Conservation (phyloP, 2,888 invertebrate species). For the Poecilobothrus nobilitatus region DNA sequence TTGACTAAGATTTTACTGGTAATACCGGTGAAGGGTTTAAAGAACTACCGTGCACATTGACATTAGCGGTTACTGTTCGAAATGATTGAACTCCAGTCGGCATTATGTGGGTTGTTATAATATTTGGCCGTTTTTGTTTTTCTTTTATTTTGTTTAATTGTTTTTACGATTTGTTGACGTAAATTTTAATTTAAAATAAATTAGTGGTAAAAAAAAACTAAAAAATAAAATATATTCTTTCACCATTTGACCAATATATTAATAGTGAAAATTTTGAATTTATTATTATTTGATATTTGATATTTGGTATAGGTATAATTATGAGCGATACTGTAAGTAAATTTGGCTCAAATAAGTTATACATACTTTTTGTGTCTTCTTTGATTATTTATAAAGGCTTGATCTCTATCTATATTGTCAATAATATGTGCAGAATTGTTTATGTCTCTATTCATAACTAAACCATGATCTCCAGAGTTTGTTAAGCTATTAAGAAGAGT, state of each 20-base stretch:
- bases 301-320: too few species aligned
- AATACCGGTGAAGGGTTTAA: slow-evolving; percentile 26
- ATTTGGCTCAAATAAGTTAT: too few species aligned
- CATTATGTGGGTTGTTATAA: slow-evolving; percentile 24
- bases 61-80: slow-evolving; percentile 34
- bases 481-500: slow-evolving; percentile 65
- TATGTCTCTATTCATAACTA: slow-evolving; percentile 61
- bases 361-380: slow-evolving; percentile 59
- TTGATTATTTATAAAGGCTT: slow-evolving; percentile 49
- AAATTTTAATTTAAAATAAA: too few species aligned
- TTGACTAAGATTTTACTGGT: slow-evolving; percentile 36
- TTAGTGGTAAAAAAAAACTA: too few species aligned
- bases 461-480: slow-evolving; percentile 53
- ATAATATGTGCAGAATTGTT: slow-evolving; percentile 65
- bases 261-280: too few species aligned
- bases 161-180: too few species aligned
- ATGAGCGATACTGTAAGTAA: too few species aligned
- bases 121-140: slow-evolving; percentile 39
- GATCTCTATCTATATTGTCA: slow-evolving; percentile 55
- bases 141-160: too few species aligned
- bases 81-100: slow-evolving; percentile 26
- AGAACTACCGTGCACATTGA: slow-evolving; percentile 14
- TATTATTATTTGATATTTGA: too few species aligned
- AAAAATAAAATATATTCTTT: too few species aligned
- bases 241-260: too few species aligned